Percentiles rank a stretch among this genome's conserved stretches.
Conservation (phyloP, 2,888 invertebrate species). For the Hesperia comma region DNA sequence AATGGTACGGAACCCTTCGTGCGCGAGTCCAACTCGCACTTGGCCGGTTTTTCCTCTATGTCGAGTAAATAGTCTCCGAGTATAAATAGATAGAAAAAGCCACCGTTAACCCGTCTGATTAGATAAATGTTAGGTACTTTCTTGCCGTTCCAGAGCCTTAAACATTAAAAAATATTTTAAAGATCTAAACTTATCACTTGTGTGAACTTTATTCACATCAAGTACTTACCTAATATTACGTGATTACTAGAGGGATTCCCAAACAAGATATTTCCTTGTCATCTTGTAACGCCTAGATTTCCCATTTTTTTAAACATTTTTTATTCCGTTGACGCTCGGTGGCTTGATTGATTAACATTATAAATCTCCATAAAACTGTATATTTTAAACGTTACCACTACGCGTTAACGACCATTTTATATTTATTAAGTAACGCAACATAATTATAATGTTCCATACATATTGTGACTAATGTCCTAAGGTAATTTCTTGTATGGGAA, state of each 20-base stretch:
- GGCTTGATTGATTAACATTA: not conserved
- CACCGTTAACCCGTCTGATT: no score
- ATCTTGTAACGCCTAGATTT: not conserved
- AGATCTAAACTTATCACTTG: no score
- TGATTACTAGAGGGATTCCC: not conserved
- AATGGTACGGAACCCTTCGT: no score
- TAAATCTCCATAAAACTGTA: constrained; percentile 9
- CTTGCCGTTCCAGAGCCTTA: no score
- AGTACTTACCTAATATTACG: not conserved
- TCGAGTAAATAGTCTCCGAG: no score
- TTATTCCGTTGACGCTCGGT: not conserved
- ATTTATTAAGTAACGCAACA: constrained; percentile 24
- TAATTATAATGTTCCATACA: constrained; percentile 28
- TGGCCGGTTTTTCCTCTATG: no score
- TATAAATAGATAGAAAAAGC: no score
- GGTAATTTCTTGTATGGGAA: constrained; percentile 37
- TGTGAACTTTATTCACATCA: not conserved
- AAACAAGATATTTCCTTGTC: not conserved
- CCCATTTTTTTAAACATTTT: no score
- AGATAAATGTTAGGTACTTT: no score
- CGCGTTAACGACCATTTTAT: constrained; percentile 27
- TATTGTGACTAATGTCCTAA: constrained; percentile 34
- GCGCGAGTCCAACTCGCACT: no score
- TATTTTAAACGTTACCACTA: constrained; percentile 3
- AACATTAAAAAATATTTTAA: no score